Evolutionary conservation across 2,113 vertebrate species (phyloP).

Genomic region (Poicephalus meyeri): DNA sequence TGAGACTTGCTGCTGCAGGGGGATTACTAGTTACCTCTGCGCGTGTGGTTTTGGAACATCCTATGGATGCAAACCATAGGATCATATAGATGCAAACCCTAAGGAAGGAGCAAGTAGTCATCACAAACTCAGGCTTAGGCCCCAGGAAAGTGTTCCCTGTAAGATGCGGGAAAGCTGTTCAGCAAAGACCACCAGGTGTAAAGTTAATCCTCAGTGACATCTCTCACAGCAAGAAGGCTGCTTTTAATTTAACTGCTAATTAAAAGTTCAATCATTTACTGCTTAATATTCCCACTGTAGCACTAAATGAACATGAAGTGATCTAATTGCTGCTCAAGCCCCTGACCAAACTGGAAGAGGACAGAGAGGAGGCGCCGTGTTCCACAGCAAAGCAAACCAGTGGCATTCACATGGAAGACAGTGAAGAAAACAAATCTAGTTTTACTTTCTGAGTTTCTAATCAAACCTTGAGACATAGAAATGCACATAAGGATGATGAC

Average conservation of each 20-base stretch:
- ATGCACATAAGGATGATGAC: neutral
- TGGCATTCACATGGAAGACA: neutral
- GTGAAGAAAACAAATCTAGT: neutral
- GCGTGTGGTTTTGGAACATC: neutral
- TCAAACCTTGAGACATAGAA: neutral
- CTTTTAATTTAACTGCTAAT: constrained; percentile 38
- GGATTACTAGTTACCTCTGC: neutral
- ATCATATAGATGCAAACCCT: neutral
- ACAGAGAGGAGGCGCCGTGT: neutral
- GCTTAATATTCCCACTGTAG: neutral
- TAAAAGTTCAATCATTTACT: neutral
- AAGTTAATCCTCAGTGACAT: neutral
- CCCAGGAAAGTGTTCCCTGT: neutral
- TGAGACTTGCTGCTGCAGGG: neutral
- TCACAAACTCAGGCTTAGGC: neutral
- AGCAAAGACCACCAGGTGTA: neutral
- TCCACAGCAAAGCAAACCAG: neutral
- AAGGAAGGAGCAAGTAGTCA: neutral
- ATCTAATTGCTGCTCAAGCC: neutral
- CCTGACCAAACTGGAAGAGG: neutral
- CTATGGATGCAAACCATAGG: neutral
- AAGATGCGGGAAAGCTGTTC: neutral
- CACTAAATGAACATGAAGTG: constrained; percentile 5
- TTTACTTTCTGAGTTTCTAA: neutral
- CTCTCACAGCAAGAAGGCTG: neutral